These are phyloP conservation scores for Plagodis dolabraria DNA, from an alignment of 2,888 invertebrate species.

Conservation along the genomic window DNA sequence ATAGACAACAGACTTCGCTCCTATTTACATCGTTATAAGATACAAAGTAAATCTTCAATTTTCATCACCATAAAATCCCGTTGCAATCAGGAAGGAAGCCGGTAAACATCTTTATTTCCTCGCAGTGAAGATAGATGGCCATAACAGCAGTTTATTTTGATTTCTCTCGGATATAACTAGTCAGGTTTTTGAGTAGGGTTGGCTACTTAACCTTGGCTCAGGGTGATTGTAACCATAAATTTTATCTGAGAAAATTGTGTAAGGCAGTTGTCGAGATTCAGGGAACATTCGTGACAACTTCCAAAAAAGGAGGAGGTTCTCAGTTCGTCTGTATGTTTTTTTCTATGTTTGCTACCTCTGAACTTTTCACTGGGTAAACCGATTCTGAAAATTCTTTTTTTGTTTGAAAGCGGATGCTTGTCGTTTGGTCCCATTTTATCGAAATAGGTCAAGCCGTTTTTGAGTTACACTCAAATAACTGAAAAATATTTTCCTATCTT, in stretches of 20 bases:
- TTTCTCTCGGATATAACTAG: conserved; percentile 16
- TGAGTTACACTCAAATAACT: too few species aligned
- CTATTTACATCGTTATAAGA: conserved; percentile 1
- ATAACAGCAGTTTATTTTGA: conserved; percentile 24
- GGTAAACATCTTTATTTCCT: conserved; percentile 24
- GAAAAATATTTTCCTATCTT: too few species aligned
- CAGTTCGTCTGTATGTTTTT: too few species aligned
- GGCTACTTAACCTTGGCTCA: conserved; percentile 24
- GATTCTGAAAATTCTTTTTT: too few species aligned
- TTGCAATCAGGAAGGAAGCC: conserved; percentile 18
- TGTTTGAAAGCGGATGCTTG: too few species aligned
- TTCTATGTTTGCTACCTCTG: too few species aligned
- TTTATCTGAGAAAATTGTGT: conserved; percentile 5
- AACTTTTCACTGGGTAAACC: too few species aligned
- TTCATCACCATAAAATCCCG: conserved; percentile 1
- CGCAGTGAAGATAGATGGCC: conserved; percentile 16
- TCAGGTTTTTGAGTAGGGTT: conserved; percentile 19
- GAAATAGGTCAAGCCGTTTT: too few species aligned
- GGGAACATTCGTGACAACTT: not conserved
- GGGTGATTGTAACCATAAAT: conserved; percentile 29
- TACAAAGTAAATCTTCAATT: conserved; percentile 1
- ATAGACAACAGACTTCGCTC: not conserved
- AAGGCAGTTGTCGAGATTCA: conserved; percentile 1
- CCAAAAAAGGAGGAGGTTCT: too few species aligned
- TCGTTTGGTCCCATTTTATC: too few species aligned